Percentiles rank a stretch among this genome's conserved stretches.
Evolutionary conservation across 2,888 invertebrate species (phyloP).

Genomic region (Cataglyphis altisquamis): DNA sequence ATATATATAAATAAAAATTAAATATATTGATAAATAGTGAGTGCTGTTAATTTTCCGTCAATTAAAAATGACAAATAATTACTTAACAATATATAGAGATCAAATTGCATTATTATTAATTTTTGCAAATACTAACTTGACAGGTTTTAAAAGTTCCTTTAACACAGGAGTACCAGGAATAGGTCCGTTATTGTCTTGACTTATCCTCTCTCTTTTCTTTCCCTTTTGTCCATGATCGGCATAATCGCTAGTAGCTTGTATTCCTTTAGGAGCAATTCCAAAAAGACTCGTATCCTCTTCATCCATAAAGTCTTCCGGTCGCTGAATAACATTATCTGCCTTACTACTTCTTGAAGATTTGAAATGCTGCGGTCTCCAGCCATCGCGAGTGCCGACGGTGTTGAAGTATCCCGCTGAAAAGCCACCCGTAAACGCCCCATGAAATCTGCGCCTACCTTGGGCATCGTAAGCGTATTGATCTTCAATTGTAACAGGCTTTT

Average conservation of each 20-base stretch:
- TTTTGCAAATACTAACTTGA: constrained; percentile 84
- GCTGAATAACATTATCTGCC: constrained; percentile 87
- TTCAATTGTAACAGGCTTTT: constrained; percentile 92
- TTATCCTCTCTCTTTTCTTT: constrained; percentile 83
- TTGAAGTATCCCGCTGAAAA: constrained; percentile 99
- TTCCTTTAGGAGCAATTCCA: constrained; percentile 96
- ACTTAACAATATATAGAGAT: background rate
- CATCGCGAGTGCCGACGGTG: constrained; percentile 97
- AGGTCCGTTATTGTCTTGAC: constrained; percentile 79
- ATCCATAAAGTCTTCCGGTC: constrained; percentile 99
- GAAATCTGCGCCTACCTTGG: constrained; percentile 96
- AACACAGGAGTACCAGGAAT: constrained; percentile 88
- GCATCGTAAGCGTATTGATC: constrained; percentile 97
- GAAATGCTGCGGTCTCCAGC: constrained; percentile 96
- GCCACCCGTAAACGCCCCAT: constrained; percentile 99
- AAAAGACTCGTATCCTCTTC: constrained; percentile 97
- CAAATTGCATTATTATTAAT: background rate
- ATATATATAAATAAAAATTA: background rate
- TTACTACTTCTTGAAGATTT: constrained; percentile 94
- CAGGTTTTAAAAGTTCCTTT: constrained; percentile 87
- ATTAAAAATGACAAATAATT: background rate
- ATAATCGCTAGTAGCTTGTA: constrained; percentile 94
- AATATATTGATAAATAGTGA: background rate
- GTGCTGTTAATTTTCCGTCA: background rate
- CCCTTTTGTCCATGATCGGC: constrained; percentile 85